Evolutionary conservation across 2,888 invertebrate species (phyloP).

Genomic region (Drepana falcataria): DNA sequence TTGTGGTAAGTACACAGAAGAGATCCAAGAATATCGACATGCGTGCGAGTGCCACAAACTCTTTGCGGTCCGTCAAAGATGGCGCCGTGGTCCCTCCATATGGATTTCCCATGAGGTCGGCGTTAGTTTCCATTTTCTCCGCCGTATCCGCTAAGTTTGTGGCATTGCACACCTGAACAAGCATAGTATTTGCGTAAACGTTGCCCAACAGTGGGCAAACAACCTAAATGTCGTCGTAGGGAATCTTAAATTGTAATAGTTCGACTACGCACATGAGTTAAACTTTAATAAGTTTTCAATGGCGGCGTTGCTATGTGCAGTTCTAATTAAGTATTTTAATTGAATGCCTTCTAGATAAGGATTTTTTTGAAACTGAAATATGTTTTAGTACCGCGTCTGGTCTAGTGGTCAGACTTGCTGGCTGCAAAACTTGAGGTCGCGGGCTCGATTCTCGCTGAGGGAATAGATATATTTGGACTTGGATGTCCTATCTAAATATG

Average conservation of each 20-base stretch:
- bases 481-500: no score
- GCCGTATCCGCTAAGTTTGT: background rate
- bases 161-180: conserved; percentile 15
- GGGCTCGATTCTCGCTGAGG: no score
- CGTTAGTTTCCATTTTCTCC: background rate
- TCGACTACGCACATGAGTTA: no score
- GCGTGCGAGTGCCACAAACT: background rate
- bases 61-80: background rate
- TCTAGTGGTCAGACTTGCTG: no score
- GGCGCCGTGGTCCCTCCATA: background rate
- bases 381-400: no score
- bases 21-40: background rate
- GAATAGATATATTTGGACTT: no score
- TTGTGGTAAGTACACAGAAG: background rate
- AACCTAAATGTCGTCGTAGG: background rate
- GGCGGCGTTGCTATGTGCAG: no score
- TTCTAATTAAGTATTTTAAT: no score
- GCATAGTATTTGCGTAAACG: conserved; percentile 13
- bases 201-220: conserved; percentile 10
- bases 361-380: no score
- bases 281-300: no score
- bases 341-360: no score
- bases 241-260: background rate
- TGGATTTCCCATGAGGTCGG: background rate
- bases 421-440: no score